A percentile compares a stretch with the other conserved stretches of the same genome.
Evolutionary conservation across 2,113 vertebrate genomes (phyloP).

Genomic region (Hydrolagus affinis): DNA sequence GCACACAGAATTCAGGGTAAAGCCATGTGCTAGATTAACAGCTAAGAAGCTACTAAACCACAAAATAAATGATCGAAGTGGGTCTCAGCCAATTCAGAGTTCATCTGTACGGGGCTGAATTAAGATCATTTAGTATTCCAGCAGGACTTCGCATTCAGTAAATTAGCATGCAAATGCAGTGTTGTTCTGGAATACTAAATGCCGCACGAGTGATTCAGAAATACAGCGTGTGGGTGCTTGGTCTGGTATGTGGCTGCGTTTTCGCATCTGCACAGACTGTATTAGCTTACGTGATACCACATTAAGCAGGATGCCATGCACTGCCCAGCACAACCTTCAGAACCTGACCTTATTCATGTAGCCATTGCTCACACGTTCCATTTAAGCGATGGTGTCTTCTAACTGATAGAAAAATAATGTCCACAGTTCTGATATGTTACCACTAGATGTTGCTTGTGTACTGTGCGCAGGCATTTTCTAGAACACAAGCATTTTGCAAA

Average conservation of each 20-base stretch:
- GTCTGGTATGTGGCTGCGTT: neutral
- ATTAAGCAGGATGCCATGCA: neutral
- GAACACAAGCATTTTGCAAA: neutral
- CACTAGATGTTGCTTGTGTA: conserved; percentile 32
- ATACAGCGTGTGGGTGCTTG: neutral
- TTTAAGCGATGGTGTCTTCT: neutral
- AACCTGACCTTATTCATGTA: neutral
- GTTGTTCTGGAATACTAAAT: too few species aligned
- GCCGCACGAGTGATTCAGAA: neutral
- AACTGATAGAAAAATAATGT: neutral
- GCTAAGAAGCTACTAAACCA: too few species aligned
- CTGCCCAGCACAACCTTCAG: neutral
- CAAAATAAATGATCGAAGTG: too few species aligned
- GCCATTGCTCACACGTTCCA: neutral
- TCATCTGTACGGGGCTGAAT: too few species aligned
- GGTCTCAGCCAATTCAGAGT: too few species aligned
- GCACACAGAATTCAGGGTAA: too few species aligned
- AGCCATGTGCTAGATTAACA: too few species aligned
- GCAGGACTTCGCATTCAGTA: too few species aligned
- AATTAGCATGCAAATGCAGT: too few species aligned
- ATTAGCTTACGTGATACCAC: neutral
- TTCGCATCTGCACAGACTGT: neutral
- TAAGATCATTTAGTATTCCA: too few species aligned
- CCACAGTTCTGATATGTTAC: conserved; percentile 25
- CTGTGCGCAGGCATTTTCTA: conserved; percentile 20